Conservation (phyloP, 1,140 invertebrate species). For the Frieseomelitta varia region DNA sequence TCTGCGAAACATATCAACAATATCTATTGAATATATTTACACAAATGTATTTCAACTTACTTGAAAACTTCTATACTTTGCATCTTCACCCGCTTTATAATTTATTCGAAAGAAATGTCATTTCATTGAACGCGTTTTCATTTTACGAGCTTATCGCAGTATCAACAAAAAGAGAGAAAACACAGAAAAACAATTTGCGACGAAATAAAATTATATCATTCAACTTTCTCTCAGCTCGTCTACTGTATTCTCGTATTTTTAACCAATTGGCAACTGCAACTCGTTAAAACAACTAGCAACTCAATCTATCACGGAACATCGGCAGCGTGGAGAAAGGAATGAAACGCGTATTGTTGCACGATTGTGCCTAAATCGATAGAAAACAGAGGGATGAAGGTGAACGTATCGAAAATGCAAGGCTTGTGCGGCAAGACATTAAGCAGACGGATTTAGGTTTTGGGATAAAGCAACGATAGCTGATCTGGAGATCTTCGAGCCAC, state of each 20-base stretch:
- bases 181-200: no score
- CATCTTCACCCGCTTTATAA: neutral
- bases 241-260: neutral
- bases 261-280: neutral
- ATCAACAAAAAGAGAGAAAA: no score
- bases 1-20: no score
- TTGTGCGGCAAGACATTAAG: neutral
- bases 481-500: slow-evolving; percentile 23
- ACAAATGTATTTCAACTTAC: neutral
- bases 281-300: slow-evolving; percentile 1
- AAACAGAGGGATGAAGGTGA: neutral
- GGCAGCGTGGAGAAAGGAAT: neutral
- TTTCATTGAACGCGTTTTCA: neutral
- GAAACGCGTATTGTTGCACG: no score
- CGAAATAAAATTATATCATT: neutral
- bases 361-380: neutral
- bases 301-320: neutral
- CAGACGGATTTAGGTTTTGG: slow-evolving; percentile 20
- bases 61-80: neutral
- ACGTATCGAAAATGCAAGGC: neutral
- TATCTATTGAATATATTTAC: neutral
- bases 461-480: slow-evolving; percentile 42
- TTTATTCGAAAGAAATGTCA: neutral
- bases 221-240: rapidly evolving
- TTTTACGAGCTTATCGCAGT: neutral